Conservation (phyloP, 2,113 vertebrate genomes). For the Pseudorectes ferrugineus region DNA sequence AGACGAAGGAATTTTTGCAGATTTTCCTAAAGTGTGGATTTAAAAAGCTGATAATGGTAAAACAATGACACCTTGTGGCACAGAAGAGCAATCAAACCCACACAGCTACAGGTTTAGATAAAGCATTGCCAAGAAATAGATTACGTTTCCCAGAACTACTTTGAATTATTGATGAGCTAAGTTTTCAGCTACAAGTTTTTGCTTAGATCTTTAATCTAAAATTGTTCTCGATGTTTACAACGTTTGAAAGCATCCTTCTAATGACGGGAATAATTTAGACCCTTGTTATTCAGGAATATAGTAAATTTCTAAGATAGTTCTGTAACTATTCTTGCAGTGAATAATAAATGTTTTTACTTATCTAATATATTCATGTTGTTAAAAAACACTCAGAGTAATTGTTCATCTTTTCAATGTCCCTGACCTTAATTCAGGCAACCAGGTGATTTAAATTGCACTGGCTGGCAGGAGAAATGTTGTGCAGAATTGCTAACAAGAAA, state of each 20-base stretch:
- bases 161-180: neutral
- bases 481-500: neutral
- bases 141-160: neutral
- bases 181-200: neutral
- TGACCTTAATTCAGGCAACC: neutral
- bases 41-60: conserved; percentile 33
- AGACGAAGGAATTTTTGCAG: too few relatives aligned
- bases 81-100: neutral
- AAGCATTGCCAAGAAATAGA: neutral
- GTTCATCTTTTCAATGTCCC: neutral
- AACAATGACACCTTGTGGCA: conserved; percentile 75
- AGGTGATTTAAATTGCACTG: neutral
- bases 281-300: neutral
- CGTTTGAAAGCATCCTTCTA: neutral
- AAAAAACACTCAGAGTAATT: neutral
- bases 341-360: neutral
- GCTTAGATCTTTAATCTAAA: neutral
- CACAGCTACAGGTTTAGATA: neutral
- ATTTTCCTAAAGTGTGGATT: neutral
- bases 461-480: neutral
- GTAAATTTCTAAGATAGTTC: neutral
- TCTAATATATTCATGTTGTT: neutral
- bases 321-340: neutral
- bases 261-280: neutral
- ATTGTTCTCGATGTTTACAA: neutral